These are phyloP conservation scores for Dione vanillae DNA, from an alignment of 2,888 invertebrate species.

Conservation along the genomic window DNA sequence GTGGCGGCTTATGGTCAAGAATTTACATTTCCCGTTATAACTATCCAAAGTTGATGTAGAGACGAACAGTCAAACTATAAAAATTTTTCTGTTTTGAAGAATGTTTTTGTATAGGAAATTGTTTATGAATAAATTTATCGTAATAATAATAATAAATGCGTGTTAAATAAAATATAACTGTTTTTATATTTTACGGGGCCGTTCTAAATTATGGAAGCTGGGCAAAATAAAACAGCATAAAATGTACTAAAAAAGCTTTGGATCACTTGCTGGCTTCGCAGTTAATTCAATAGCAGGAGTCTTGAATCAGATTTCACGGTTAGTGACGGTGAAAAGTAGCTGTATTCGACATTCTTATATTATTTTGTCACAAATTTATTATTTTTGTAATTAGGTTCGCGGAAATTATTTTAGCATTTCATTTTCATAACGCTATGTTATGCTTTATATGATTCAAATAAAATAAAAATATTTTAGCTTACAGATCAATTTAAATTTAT, in stretches of 20 bases:
- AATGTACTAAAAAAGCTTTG: slow-evolving; percentile 34
- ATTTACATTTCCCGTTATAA: slow-evolving; percentile 72
- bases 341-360: slow-evolving; percentile 57
- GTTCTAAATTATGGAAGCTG: slow-evolving; percentile 18
- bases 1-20: slow-evolving; percentile 56
- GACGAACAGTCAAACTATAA: not conserved
- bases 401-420: slow-evolving; percentile 10
- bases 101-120: not conserved
- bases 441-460: too few species aligned
- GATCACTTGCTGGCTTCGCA: slow-evolving; percentile 41
- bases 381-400: slow-evolving; percentile 29
- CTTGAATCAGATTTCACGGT: slow-evolving; percentile 64
- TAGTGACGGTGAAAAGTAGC: slow-evolving; percentile 56
- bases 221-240: slow-evolving; percentile 19
- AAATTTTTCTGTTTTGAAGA: not conserved
- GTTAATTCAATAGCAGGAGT: slow-evolving; percentile 56
- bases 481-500: too few species aligned
- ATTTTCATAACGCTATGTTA: not conserved
- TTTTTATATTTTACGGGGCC: slow-evolving; percentile 12
- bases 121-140: not conserved
- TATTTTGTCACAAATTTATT: slow-evolving; percentile 48
- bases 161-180: slow-evolving; percentile 26
- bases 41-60: slow-evolving; percentile 48
- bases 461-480: too few species aligned
- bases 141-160: not conserved